Evolutionary conservation across 1,140 invertebrate genomes (phyloP).

Genomic region (Drosophila pandora): DNA sequence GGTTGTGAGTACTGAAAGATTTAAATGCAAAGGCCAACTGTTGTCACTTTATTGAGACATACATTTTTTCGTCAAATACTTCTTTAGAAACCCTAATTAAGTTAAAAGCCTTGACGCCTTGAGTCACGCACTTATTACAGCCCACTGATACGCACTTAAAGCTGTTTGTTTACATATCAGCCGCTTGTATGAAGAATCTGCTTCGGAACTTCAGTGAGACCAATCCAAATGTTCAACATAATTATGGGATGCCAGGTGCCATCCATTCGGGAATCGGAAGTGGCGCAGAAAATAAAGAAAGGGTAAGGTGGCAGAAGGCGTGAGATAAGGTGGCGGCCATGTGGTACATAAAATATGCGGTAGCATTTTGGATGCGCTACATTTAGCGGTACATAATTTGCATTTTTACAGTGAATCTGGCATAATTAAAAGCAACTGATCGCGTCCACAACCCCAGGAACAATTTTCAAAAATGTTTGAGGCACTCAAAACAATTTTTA

Average conservation of each 20-base stretch:
- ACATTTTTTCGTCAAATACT: too few species aligned
- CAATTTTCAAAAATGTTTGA: too few species aligned
- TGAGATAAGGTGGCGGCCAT: slow-evolving; percentile 3
- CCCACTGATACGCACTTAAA: slow-evolving; percentile 1
- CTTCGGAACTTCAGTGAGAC: too few species aligned
- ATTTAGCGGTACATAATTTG: slow-evolving; percentile 76
- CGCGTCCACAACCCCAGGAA: too few species aligned
- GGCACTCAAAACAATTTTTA: too few species aligned
- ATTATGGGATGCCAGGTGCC: slow-evolving; percentile 52
- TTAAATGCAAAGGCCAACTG: too few species aligned
- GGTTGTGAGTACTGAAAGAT: too few species aligned
- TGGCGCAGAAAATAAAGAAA: slow-evolving; percentile 4
- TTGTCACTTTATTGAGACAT: too few species aligned
- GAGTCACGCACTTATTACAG: neutral
- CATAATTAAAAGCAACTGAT: slow-evolving; percentile 68
- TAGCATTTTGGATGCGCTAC: slow-evolving; percentile 65
- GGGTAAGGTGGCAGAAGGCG: neutral
- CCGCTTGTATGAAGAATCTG: too few species aligned
- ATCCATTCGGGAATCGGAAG: slow-evolving; percentile 19
- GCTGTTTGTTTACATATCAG: slow-evolving; percentile 39
- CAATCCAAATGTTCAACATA: slow-evolving; percentile 69
- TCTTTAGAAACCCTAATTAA: too few species aligned
- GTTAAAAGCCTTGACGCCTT: too few species aligned
- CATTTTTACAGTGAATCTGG: slow-evolving; percentile 74
- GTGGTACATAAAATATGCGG: slow-evolving; percentile 69